Percentiles rank a stretch among this genome's conserved stretches.
phyloP scores from a whole-genome alignment of 2,113 vertebrate genomes.

The rat (Rattus norvegicus) region GRCr8 NC_086027.1:103072501-103073000 shows the following conservation, averaged over 20 bases:
- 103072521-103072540: too few relatives aligned
- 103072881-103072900: background rate
- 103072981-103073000: background rate
- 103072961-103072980: background rate
- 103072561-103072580: too few relatives aligned
- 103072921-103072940: background rate
- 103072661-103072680: too few relatives aligned
- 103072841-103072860: background rate
- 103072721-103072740: background rate
- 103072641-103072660: too few relatives aligned
- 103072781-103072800: background rate
- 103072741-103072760: background rate
- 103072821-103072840: background rate
- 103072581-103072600: accelerated
- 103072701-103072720: background rate
- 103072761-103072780: background rate
- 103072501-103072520: background rate
- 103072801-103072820: background rate
- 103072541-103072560: too few relatives aligned
- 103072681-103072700: too few relatives aligned
- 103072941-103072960: background rate
- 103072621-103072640: too few relatives aligned
- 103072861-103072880: background rate
- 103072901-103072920: background rate
- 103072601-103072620: too few relatives aligned